These are phyloP conservation scores for Cataglyphis albicans DNA, from an alignment of 2,888 invertebrate species.

Conservation along the genomic window DNA sequence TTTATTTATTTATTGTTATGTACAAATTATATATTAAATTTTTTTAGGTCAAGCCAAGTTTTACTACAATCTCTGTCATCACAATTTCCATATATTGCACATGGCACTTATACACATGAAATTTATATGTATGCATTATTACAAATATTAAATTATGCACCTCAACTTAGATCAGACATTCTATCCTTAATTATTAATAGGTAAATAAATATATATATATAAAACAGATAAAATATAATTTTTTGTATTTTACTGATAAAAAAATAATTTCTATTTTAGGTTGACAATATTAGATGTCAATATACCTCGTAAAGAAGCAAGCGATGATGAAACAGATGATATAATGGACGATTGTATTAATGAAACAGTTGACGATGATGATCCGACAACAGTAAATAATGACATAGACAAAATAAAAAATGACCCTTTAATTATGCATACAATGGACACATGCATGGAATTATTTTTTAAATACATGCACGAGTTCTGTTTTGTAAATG, in stretches of 20 bases:
- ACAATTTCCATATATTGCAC: conserved; percentile 93
- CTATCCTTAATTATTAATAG: conserved; percentile 92
- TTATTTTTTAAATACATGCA: conserved; percentile 91
- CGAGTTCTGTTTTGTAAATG: conserved; percentile 87
- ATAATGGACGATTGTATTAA: conserved; percentile 86
- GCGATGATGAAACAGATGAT: conserved; percentile 86
- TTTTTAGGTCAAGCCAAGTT: conserved; percentile 90
- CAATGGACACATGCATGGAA: conserved; percentile 92
- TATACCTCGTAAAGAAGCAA: conserved; percentile 87
- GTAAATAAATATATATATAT: conserved; percentile 85
- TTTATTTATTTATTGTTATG: conserved; percentile 41
- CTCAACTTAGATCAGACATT: conserved; percentile 90
- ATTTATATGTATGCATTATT: conserved; percentile 93
- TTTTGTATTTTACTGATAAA: neutral
- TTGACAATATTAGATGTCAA: conserved; percentile 92
- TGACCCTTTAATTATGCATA: conserved; percentile 88
- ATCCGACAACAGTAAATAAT: conserved; percentile 78
- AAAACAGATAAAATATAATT: neutral
- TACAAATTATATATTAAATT: conserved; percentile 32
- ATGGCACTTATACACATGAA: conserved; percentile 89
- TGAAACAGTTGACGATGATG: conserved; percentile 84
- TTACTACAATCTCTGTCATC: conserved; percentile 89
- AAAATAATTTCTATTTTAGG: conserved; percentile 85
- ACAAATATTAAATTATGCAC: conserved; percentile 91
- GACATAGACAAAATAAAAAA: conserved; percentile 77